Evolutionary conservation across 2,797 vertebrate genomes (phyloP), one percentile per base, ranked within the genome.

Genomic region (Sphaeramia orbicularis): DNA sequence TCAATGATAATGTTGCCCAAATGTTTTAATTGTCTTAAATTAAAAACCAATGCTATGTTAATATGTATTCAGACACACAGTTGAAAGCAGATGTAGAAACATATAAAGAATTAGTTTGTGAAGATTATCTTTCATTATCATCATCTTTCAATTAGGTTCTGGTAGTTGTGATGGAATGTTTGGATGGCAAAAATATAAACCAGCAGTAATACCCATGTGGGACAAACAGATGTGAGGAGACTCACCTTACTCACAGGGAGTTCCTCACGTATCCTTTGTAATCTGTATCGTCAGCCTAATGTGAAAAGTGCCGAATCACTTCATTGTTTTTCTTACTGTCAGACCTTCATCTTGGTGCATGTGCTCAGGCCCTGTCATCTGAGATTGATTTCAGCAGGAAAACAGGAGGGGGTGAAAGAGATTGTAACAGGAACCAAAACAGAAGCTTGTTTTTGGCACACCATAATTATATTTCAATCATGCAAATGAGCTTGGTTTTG

Each of bases 381-480:
- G 36, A 77, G 80, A 83, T 84, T 69, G 84, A 88, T 81, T 83
- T 75, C 50, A 71, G 40, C 30, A 11, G n/a, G 59, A 77, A 73
- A 85, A 72, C 74, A 44, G 65, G 42, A 54, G 63, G 59, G 58
- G 45, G 65, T 74, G 70, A 84, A 83, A 75, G 68, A 76, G 83
- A 88, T 87, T 89, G 83, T 66, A 76, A 86, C 67, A 76, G 70
- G 78, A 90, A 93, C 90, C 82, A 80, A 87, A 93, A 91, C 84
- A 89, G 78, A 90, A 83, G 70, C 61, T 52, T 84, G 81, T 92
- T 91, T 91, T 91, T 90, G 86, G 88, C 76, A 80, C 73, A 74
- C 75, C 65, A 78, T 94, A 92, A 94, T 94, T 94, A 93, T 93
- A 93, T 92, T 94, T 93, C 92, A 93, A 92, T 94, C 93, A 93